Conservation (phyloP, 2,888 invertebrate genomes). For the Muscina levida region DNA sequence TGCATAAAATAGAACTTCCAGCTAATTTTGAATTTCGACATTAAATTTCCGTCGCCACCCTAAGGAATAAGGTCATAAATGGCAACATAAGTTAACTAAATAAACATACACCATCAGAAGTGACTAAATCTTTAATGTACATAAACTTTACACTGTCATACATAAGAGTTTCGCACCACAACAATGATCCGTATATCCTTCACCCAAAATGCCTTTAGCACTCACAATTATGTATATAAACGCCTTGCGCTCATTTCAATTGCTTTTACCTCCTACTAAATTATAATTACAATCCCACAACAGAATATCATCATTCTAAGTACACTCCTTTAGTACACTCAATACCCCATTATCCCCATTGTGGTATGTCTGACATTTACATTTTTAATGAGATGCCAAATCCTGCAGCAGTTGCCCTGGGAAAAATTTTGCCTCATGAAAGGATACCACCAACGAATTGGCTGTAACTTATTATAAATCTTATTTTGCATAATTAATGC, state of each 20-base stretch:
- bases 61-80: no score
- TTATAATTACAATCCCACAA: background rate
- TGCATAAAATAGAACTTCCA: no score
- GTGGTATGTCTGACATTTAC: constrained; percentile 53
- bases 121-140: no score
- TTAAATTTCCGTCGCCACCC: no score
- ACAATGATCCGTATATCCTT: constrained; percentile 16
- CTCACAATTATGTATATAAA: background rate
- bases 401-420: background rate
- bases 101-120: no score
- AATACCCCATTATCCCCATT: constrained; percentile 56
- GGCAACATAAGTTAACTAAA: no score
- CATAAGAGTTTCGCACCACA: no score
- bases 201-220: constrained; percentile 1
- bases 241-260: no score
- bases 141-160: no score
- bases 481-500: constrained; percentile 63
- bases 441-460: background rate
- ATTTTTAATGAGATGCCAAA: constrained; percentile 56
- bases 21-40: no score
- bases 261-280: no score
- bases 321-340: background rate
- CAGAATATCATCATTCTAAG: background rate
- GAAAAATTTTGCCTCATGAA: background rate
- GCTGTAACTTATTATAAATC: constrained; percentile 55